These are phyloP conservation scores for Chloroceryle amazona DNA, from an alignment of 2,797 vertebrate species.

Conservation along the genomic window DNA sequence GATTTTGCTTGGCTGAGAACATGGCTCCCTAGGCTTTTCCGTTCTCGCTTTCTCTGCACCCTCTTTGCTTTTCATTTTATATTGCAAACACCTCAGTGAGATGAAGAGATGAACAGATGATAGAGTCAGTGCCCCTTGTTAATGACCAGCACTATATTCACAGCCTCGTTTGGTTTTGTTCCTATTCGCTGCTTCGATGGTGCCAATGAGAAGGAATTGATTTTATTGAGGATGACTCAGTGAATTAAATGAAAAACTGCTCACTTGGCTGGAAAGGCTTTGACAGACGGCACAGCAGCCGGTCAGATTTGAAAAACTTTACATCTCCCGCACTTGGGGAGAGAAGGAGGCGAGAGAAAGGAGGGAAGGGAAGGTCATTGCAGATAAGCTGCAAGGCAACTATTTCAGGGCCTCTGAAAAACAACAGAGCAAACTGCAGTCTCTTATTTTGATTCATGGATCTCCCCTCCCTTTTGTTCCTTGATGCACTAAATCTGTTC, in stretches of 20 bases:
- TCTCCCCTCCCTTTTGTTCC: conserved; percentile 77
- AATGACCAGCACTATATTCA: conserved; percentile 88
- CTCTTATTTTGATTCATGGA: conserved; percentile 77
- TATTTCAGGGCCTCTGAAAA: conserved; percentile 69
- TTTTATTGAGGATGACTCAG: conserved; percentile 77
- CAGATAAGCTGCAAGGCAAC: conserved; percentile 72
- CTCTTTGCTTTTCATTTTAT: background rate
- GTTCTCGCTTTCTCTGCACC: conserved; percentile 24
- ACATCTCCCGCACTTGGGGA: conserved; percentile 60
- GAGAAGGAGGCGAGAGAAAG: conserved; percentile 47
- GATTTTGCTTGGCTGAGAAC: background rate
- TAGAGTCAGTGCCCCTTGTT: conserved; percentile 79
- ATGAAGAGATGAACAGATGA: conserved; percentile 74
- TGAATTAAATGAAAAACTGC: conserved; percentile 82
- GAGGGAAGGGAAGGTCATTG: conserved; percentile 59
- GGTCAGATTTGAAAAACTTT: conserved; percentile 77
- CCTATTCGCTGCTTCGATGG: conserved; percentile 66
- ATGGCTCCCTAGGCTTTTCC: background rate
- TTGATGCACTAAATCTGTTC: conserved; percentile 84
- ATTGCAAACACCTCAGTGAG: conserved; percentile 7
- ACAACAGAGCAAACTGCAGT: conserved; percentile 74
- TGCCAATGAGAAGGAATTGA: conserved; percentile 81
- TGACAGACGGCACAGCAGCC: conserved; percentile 86
- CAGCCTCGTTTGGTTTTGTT: conserved; percentile 82
- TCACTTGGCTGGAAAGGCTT: conserved; percentile 84